Percentiles rank a stretch among this genome's conserved stretches.
Conservation (phyloP, 2,113 vertebrate genomes). For the Pteropus alecto region DNA sequence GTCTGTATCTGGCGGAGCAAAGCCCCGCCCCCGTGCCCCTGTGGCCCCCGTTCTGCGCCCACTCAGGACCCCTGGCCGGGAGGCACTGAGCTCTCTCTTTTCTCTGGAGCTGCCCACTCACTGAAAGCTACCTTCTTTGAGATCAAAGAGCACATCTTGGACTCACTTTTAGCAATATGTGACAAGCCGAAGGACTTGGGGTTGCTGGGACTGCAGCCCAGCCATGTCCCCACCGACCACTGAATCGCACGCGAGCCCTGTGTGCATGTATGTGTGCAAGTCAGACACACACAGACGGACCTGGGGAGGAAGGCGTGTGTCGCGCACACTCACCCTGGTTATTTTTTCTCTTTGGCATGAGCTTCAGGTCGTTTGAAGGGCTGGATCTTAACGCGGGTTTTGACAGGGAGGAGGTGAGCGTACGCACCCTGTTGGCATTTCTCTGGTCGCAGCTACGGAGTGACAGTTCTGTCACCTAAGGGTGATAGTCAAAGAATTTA, state of each 20-base stretch:
- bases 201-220: neutral
- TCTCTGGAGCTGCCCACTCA: neutral
- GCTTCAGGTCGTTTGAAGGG: slow-evolving; percentile 37
- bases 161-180: neutral
- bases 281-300: neutral
- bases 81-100: neutral
- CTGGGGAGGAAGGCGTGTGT: no score
- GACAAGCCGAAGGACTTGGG: neutral
- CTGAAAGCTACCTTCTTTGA: neutral
- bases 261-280: neutral
- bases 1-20: neutral
- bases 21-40: no score
- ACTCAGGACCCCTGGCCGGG: no score
- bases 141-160: neutral
- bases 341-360: neutral
- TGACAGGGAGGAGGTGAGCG: slow-evolving; percentile 20
- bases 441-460: neutral
- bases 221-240: neutral
- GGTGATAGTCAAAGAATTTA: neutral
- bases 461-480: neutral
- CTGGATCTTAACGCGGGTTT: slow-evolving; percentile 12
- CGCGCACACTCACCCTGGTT: neutral
- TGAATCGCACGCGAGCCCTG: neutral
- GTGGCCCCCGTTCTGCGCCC: rapidly evolving
- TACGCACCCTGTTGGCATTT: neutral